A percentile compares a stretch with the other conserved stretches of the same genome.
These are phyloP conservation scores for Halcyon malimbica DNA, from an alignment of 2,113 vertebrate species.

Conservation along the genomic window DNA sequence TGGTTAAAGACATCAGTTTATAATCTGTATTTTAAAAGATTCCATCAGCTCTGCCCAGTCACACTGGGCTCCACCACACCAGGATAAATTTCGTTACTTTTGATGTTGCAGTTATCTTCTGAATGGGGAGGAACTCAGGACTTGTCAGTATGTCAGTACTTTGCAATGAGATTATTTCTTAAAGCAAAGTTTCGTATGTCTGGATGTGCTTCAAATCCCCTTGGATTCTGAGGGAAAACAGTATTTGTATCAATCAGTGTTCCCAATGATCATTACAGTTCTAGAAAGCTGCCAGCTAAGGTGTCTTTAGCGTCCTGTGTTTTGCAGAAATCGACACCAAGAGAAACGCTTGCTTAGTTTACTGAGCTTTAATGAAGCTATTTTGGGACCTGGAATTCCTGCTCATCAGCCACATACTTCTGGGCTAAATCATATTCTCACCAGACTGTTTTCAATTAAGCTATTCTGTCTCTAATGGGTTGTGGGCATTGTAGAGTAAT, in stretches of 20 bases:
- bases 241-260: neutral
- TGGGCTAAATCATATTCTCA: slow-evolving; percentile 13
- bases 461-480: neutral
- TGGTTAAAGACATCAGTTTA: neutral
- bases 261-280: neutral
- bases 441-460: slow-evolving; percentile 21
- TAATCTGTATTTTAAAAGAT: neutral
- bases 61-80: neutral
- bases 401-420: neutral
- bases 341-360: neutral
- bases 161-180: neutral
- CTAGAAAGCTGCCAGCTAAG: neutral
- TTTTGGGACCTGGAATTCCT: slow-evolving; percentile 11
- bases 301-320: neutral
- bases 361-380: neutral
- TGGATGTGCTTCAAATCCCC: neutral
- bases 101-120: neutral
- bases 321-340: neutral
- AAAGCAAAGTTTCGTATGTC: neutral
- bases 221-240: neutral
- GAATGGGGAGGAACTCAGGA: neutral
- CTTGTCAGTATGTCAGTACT: neutral
- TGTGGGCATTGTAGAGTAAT: neutral
- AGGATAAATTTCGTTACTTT: neutral
- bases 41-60: neutral